phyloP scores from a whole-genome alignment of 2,888 invertebrate species.

The Troides oblongomaculatus region DNA sequence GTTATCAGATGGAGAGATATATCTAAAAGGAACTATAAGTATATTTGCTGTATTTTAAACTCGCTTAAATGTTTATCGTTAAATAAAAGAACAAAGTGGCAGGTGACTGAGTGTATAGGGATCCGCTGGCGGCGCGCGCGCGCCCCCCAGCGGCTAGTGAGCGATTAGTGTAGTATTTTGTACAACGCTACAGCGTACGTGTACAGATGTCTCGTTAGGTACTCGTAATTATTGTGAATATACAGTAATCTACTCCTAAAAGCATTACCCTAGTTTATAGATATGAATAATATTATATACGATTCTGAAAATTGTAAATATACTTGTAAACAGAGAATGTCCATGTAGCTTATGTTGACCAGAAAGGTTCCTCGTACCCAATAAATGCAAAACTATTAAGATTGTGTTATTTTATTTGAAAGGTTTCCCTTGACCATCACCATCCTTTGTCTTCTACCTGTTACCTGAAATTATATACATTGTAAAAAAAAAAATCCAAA shows the following conservation, averaged over 20 bases:
- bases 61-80: conserved; percentile 65
- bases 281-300: conserved; percentile 70
- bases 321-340: conserved; percentile 74
- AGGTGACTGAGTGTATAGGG: conserved; percentile 46
- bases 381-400: conserved; percentile 79
- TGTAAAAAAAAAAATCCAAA: neutral
- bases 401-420: conserved; percentile 47
- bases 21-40: conserved; percentile 57
- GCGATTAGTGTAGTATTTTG: conserved; percentile 70
- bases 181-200: conserved; percentile 69
- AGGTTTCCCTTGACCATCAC: neutral
- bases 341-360: conserved; percentile 81
- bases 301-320: conserved; percentile 77
- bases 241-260: conserved; percentile 70
- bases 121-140: conserved; percentile 13
- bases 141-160: conserved; percentile 49
- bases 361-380: conserved; percentile 80
- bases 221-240: conserved; percentile 75
- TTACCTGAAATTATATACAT: neutral
- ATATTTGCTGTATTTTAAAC: conserved; percentile 71
- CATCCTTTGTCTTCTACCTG: neutral
- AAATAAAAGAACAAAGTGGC: conserved; percentile 67
- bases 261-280: conserved; percentile 67
- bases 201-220: conserved; percentile 71
- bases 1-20: conserved; percentile 46